Percentiles rank a stretch among this genome's conserved stretches.
Evolutionary conservation across 2,113 vertebrate genomes (phyloP).

Genomic region (Penelope pileata): DNA sequence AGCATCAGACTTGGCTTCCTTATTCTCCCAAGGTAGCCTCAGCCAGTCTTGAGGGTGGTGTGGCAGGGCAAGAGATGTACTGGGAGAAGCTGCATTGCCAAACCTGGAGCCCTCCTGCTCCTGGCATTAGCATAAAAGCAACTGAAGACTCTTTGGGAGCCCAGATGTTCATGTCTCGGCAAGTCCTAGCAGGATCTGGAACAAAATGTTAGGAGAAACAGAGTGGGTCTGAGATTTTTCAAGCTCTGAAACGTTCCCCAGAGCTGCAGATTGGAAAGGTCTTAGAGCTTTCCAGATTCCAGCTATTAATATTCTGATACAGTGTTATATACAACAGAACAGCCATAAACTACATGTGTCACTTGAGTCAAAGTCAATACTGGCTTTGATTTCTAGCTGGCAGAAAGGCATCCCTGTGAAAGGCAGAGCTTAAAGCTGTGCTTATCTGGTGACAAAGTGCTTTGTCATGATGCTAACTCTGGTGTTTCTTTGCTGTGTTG

Average conservation of each 20-base stretch:
- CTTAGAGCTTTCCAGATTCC: background rate
- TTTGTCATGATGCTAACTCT: background rate
- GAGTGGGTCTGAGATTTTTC: background rate
- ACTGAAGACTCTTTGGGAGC: background rate
- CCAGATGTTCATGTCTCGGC: background rate
- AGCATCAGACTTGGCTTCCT: background rate
- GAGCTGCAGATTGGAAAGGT: background rate
- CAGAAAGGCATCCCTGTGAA: background rate
- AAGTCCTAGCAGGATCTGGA: background rate
- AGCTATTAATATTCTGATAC: background rate
- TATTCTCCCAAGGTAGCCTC: background rate
- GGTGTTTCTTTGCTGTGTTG: background rate
- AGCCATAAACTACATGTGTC: background rate
- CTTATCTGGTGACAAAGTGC: background rate
- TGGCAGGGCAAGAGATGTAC: background rate
- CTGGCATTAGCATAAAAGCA: background rate
- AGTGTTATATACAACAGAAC: background rate
- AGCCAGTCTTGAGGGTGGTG: background rate
- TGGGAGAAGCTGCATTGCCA: background rate
- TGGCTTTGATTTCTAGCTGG: background rate
- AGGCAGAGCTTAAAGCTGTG: background rate
- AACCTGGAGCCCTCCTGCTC: background rate
- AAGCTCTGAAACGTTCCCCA: conserved; percentile 1
- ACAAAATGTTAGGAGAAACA: background rate
- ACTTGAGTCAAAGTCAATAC: background rate